A percentile compares a stretch with the other conserved stretches of the same genome.
These are phyloP conservation scores for Drosophila sucinea DNA, from an alignment of 1,140 invertebrate species.

Conservation along the genomic window DNA sequence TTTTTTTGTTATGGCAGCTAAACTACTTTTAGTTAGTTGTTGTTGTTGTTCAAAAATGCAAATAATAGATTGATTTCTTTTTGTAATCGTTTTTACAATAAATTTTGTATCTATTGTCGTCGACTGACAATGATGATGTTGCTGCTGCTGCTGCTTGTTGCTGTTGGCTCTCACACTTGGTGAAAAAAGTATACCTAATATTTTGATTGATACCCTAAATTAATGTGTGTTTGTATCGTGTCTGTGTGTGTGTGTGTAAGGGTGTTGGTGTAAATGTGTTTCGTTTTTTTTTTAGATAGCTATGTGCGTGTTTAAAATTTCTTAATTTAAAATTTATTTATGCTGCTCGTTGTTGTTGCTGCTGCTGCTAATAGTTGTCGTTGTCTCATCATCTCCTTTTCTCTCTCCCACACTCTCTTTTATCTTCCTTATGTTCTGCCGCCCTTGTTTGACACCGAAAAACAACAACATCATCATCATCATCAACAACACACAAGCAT, in stretches of 20 bases:
- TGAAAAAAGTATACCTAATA: slow-evolving; percentile 38
- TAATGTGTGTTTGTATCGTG: slow-evolving; percentile 12
- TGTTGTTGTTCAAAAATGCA: slow-evolving; percentile 28
- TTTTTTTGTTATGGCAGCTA: slow-evolving; percentile 60
- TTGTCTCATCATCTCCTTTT: slow-evolving; percentile 19
- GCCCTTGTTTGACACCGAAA: slow-evolving; percentile 48
- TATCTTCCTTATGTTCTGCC: slow-evolving; percentile 15
- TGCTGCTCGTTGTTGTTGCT: slow-evolving; percentile 40
- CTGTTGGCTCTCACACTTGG: slow-evolving; percentile 37
- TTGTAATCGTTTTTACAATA: slow-evolving; percentile 46
- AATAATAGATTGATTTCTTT: slow-evolving; percentile 14
- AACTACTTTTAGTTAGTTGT: slow-evolving; percentile 73
- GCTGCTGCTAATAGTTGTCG: slow-evolving; percentile 38
- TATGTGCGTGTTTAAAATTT: slow-evolving; percentile 14
- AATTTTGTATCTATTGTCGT: slow-evolving; percentile 11
- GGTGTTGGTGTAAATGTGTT: neutral
- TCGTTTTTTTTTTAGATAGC: slow-evolving; percentile 1
- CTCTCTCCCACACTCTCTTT: slow-evolving; percentile 19
- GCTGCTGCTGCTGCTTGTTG: slow-evolving; percentile 62
- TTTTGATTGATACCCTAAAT: slow-evolving; percentile 10
- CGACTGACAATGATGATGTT: slow-evolving; percentile 78
- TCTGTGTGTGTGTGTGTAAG: slow-evolving; percentile 9
- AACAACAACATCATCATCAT: slow-evolving; percentile 77
- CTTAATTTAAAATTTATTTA: slow-evolving; percentile 26
- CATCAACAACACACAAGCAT: slow-evolving; percentile 79